A percentile compares a stretch with the other conserved stretches of the same genome.
Evolutionary conservation across 2,113 vertebrate species (phyloP).

Genomic region (Pluvialis apricaria): DNA sequence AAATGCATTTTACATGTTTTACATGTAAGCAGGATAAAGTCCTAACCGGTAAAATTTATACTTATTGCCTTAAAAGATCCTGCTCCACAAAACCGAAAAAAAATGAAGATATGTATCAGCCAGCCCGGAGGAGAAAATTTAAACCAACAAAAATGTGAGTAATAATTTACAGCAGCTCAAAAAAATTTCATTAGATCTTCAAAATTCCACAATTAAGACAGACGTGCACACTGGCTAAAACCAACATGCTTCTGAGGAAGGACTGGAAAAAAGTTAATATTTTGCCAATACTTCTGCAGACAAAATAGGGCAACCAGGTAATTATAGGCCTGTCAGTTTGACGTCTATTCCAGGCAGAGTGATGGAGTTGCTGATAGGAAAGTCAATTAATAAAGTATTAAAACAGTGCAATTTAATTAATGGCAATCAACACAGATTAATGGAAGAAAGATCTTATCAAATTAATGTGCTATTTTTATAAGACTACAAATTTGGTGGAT

Average conservation of each 20-base stretch:
- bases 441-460: constrained; percentile 58
- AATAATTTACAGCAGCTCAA: background rate
- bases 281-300: constrained; percentile 21
- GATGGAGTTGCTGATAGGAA: constrained; percentile 51
- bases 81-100: background rate
- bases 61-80: background rate
- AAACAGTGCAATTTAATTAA: constrained; percentile 62
- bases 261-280: background rate
- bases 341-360: constrained; percentile 9
- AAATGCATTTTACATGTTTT: background rate
- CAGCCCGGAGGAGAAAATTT: background rate
- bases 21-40: background rate
- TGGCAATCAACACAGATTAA: constrained; percentile 48
- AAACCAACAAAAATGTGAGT: background rate
- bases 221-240: background rate
- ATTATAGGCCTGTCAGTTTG: constrained; percentile 38
- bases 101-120: background rate
- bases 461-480: constrained; percentile 51
- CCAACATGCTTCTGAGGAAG: background rate
- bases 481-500: constrained; percentile 23
- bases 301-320: constrained; percentile 49
- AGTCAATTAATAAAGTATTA: constrained; percentile 58
- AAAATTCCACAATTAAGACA: background rate
- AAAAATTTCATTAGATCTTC: background rate
- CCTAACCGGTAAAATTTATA: background rate